Conservation (phyloP, 1,140 invertebrate species). For the Ceratoteleas bidentatus region DNA sequence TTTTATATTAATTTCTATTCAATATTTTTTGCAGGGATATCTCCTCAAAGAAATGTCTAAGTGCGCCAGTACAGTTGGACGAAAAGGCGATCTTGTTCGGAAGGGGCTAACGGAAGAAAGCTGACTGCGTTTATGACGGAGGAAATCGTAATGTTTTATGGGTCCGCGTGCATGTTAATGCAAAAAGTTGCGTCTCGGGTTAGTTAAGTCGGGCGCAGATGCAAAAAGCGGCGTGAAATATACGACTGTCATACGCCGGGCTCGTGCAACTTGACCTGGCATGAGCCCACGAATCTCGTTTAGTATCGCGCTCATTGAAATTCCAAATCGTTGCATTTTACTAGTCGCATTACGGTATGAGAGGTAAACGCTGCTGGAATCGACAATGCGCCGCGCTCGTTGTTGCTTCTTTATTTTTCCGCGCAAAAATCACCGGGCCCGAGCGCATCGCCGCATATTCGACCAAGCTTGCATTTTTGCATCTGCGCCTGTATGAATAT, state of each 20-base stretch:
- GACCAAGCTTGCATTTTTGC: conserved; percentile 41
- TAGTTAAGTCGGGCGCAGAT: conserved; percentile 35
- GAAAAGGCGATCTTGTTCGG: not conserved
- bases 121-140: conserved; percentile 27
- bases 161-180: conserved; percentile 36
- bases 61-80: no score
- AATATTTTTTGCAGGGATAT: no score
- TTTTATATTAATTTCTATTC: no score
- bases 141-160: conserved; percentile 42
- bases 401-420: conserved; percentile 34
- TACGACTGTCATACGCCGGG: conserved; percentile 51
- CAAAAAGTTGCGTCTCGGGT: conserved; percentile 52
- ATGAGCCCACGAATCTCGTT: conserved; percentile 54
- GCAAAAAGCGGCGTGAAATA: conserved; percentile 51
- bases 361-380: conserved; percentile 54
- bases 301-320: conserved; percentile 58
- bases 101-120: conserved; percentile 13
- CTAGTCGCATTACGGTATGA: conserved; percentile 46
- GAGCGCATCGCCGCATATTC: conserved; percentile 27
- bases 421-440: conserved; percentile 42
- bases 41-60: no score
- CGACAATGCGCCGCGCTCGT: conserved; percentile 43
- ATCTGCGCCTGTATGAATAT: no score
- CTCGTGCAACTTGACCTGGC: conserved; percentile 46
- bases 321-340: conserved; percentile 63